Base-by-base conservation (phyloP, 2,888 invertebrate genomes). In the Noctua janthe region DNA sequence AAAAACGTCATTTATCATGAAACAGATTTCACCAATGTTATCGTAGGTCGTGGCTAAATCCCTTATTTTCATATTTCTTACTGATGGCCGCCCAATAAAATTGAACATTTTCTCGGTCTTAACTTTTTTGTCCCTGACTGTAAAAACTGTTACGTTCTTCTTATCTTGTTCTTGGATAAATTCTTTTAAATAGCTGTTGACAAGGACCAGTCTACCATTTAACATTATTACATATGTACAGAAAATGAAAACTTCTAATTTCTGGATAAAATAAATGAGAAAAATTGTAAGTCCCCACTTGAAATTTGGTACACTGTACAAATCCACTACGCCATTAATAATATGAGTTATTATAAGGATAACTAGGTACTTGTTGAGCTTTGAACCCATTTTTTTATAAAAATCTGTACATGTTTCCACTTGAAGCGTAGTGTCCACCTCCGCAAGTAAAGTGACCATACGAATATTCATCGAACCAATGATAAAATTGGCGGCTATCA, bases 21-120 rank as follows among this genome's bases (percentile, higher is more conserved):
- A 81, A 83, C 93, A 93, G 47, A 92, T 89, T 56, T 92, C 92
- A 0, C 95, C 95, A 56, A 95, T 92, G 4, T 88, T 86, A 75
- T 94, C 92, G 74, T 94, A 95, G 29, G 92, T 92, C 4, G 87
- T 83, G 0, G 94, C 94, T 59, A 96, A 88, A 23, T 93, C 93
- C 39, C 91, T 90, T 71, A 95, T 92, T 87, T 93, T 94, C 80
- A 88, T 90, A 71, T 93, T 93, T 11, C 83, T 90, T 7, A 89
- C 64, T 35, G 93, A 90, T 6, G 92, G 84, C n/a, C 84, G 88
- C 0, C 93, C 93, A 54, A 93, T 92, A 66, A 91, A 89, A 74
- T 92, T 91, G 6, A 91, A 87, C n/a, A 81, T 86, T 64, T 89
- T 83, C n/a, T 90, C 80, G 15, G 85, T 39, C 5, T 78, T 67